phyloP scores from a whole-genome alignment of 2,113 vertebrate genomes.

The Tachysurus vachellii region DNA sequence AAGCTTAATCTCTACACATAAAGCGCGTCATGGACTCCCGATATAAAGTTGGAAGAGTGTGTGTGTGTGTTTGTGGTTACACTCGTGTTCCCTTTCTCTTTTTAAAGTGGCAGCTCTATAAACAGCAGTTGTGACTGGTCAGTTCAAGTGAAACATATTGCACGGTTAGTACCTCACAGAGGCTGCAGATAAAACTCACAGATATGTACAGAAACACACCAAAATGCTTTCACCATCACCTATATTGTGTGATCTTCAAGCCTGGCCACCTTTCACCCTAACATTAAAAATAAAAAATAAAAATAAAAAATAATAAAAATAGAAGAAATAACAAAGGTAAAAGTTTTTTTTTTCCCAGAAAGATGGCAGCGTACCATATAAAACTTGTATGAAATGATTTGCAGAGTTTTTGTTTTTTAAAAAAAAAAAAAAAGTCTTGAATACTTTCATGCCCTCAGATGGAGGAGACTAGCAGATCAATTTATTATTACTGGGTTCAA shows the following conservation, averaged over 20 bases:
- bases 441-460: slow-evolving; percentile 1
- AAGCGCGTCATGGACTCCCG: slow-evolving; percentile 18
- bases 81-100: background rate
- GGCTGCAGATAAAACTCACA: slow-evolving; percentile 74
- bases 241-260: background rate
- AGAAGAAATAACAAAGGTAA: background rate
- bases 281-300: background rate
- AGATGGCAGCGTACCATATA: slow-evolving; percentile 29
- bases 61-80: slow-evolving; percentile 35
- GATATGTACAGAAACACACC: slow-evolving; percentile 21
- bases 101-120: slow-evolving; percentile 43
- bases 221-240: slow-evolving; percentile 10
- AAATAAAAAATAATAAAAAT: background rate
- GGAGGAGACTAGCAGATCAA: background rate
- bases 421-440: background rate
- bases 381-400: background rate
- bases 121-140: slow-evolving; percentile 70
- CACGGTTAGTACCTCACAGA: slow-evolving; percentile 87
- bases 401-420: background rate
- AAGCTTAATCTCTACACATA: slow-evolving; percentile 30
- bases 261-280: slow-evolving; percentile 19
- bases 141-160: slow-evolving; percentile 87
- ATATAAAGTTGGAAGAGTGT: slow-evolving; percentile 31
- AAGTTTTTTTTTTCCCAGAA: background rate
- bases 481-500: background rate